phyloP scores from a whole-genome alignment of 2,888 invertebrate species.

The Drosophila fulvimacula region DNA sequence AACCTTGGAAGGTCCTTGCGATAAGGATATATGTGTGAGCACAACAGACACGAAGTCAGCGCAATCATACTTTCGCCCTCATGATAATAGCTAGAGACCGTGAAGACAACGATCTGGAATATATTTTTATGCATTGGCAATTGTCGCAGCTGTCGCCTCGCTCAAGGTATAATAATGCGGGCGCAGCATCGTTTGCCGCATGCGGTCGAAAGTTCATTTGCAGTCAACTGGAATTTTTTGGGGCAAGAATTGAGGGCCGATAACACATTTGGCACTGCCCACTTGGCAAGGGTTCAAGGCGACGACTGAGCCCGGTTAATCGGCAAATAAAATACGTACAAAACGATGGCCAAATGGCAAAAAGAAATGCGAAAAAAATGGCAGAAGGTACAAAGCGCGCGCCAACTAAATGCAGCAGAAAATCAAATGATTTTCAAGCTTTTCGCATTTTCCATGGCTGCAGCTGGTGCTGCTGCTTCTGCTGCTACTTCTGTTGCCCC shows the following conservation, averaged over 20 bases:
- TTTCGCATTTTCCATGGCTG: conserved; percentile 27
- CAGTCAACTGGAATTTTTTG: conserved; percentile 64
- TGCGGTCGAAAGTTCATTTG: conserved; percentile 51
- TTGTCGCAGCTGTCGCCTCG: conserved; percentile 4
- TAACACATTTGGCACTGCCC: conserved; percentile 68
- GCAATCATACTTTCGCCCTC: too few species aligned
- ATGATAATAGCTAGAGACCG: too few species aligned
- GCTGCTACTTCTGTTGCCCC: conserved; percentile 1
- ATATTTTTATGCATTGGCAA: conserved; percentile 3
- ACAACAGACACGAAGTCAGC: too few species aligned
- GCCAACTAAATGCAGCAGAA: conserved; percentile 66
- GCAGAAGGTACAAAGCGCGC: conserved; percentile 19
- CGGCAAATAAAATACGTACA: conserved; percentile 63
- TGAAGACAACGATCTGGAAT: background rate
- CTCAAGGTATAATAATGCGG: conserved; percentile 29
- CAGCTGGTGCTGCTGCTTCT: background rate
- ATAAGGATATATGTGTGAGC: too few species aligned
- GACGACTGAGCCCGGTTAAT: conserved; percentile 65
- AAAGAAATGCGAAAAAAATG: background rate
- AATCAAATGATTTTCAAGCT: conserved; percentile 70
- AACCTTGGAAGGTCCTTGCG: too few species aligned
- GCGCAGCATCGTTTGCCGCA: conserved; percentile 26
- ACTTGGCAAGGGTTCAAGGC: conserved; percentile 66
- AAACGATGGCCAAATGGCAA: conserved; percentile 28
- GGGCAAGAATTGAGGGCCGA: conserved; percentile 38